Evolutionary conservation across 2,888 invertebrate genomes (phyloP).

Genomic region (Biston stratarius): DNA sequence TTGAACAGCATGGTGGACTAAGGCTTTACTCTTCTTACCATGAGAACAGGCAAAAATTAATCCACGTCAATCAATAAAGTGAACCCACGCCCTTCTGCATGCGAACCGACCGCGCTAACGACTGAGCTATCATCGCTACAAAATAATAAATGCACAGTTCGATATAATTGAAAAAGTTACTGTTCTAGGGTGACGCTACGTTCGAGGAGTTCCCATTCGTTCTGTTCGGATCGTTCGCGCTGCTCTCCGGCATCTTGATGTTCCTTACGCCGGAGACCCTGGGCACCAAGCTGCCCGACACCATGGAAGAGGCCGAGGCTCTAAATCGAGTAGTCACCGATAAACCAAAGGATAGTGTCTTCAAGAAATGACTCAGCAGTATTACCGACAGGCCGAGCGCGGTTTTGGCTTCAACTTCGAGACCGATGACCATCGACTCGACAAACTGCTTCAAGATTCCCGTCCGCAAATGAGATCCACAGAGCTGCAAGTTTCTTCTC

Average conservation of each 20-base stretch:
- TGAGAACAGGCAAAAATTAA: too few relatives aligned
- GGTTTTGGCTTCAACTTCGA: too few relatives aligned
- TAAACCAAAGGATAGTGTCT: not conserved
- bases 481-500: too few relatives aligned
- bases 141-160: not conserved
- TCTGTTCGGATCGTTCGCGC: slow-evolving; percentile 81
- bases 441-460: too few relatives aligned
- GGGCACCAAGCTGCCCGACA: slow-evolving; percentile 80
- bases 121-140: too few relatives aligned
- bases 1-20: too few relatives aligned
- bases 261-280: slow-evolving; percentile 87
- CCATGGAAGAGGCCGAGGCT: slow-evolving; percentile 72
- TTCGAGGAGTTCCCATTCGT: slow-evolving; percentile 81
- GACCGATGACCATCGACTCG: too few relatives aligned
- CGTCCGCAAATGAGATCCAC: too few relatives aligned
- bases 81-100: too few relatives aligned
- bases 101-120: too few relatives aligned
- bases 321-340: not conserved
- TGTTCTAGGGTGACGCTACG: slow-evolving; percentile 61
- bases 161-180: not conserved
- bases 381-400: not conserved
- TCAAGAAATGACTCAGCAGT: not conserved
- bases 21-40: too few relatives aligned
- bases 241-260: slow-evolving; percentile 80
- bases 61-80: too few relatives aligned